Percentiles rank a stretch among this genome's conserved stretches.
Evolutionary conservation across 1,140 invertebrate species (phyloP).

Genomic region (Phortica variegata): DNA sequence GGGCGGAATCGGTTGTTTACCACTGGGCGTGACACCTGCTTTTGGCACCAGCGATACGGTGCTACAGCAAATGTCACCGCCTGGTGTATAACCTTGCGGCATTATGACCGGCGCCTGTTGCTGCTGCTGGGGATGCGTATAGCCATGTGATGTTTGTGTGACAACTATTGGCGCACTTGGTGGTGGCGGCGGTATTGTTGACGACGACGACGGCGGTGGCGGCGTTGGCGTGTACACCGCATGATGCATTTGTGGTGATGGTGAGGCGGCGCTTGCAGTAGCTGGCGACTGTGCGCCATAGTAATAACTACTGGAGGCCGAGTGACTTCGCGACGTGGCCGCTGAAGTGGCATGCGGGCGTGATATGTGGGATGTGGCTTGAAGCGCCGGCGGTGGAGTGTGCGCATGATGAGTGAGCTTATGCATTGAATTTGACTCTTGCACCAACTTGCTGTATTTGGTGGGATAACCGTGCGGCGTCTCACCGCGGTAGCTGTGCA

Average conservation of each 20-base stretch:
- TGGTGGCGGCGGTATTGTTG: slow-evolving; percentile 10
- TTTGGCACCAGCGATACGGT: background rate
- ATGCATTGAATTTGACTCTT: slow-evolving; percentile 13
- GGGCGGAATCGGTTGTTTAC: background rate
- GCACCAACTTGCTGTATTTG: slow-evolving; percentile 40
- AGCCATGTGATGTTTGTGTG: no score
- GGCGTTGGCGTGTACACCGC: slow-evolving; percentile 11
- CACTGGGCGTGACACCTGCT: slow-evolving; percentile 3
- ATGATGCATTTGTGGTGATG: slow-evolving; percentile 28
- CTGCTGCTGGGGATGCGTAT: no score
- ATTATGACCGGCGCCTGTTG: background rate
- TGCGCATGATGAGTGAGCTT: background rate
- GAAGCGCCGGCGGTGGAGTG: slow-evolving; percentile 5
- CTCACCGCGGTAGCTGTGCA: slow-evolving; percentile 3
- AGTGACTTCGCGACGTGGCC: background rate
- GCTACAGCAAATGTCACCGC: slow-evolving; percentile 38
- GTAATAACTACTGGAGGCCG: slow-evolving; percentile 24
- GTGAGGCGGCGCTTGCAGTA: slow-evolving; percentile 39
- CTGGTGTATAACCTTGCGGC: slow-evolving; percentile 40
- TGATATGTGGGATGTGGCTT: background rate
- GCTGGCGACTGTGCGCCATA: slow-evolving; percentile 41
- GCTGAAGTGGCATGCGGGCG: background rate
- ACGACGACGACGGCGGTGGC: slow-evolving; percentile 4
- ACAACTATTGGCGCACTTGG: slow-evolving; percentile 30
- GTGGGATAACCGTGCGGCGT: slow-evolving; percentile 38